Conservation (phyloP, 1,140 invertebrate genomes). For the Drosophila setifemur region DNA sequence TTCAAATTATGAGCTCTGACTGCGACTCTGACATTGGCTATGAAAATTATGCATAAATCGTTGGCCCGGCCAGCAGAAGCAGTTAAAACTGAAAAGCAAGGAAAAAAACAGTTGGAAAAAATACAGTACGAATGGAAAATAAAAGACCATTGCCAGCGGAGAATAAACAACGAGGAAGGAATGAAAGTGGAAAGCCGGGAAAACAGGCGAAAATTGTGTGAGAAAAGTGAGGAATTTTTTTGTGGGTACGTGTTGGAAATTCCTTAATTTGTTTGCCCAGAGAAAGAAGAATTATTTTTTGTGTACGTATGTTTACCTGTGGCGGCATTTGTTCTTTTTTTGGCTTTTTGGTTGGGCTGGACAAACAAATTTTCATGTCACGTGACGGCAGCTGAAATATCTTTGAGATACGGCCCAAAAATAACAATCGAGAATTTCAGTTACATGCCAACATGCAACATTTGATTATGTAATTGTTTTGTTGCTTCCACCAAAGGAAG, state of each 20-base stretch:
- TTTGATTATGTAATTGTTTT: constrained; percentile 61
- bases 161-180: constrained; percentile 9
- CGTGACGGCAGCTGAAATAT: constrained; percentile 62
- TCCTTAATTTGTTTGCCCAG: constrained; percentile 51
- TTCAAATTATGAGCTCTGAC: constrained; percentile 68
- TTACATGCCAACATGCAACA: constrained; percentile 20
- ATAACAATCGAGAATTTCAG: constrained; percentile 23
- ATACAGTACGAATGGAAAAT: background rate
- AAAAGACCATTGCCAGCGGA: background rate
- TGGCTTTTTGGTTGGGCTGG: background rate
- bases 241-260: constrained; percentile 67
- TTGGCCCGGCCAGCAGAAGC: constrained; percentile 14
- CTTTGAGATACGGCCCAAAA: constrained; percentile 7
- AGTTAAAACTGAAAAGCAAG: too few relatives aligned
- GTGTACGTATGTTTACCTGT: constrained; percentile 44
- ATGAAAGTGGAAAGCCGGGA: constrained; percentile 28
- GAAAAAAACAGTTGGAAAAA: background rate
- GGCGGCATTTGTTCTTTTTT: constrained; percentile 40
- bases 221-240: constrained; percentile 52
- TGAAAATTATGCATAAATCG: constrained; percentile 70
- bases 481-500: too few relatives aligned
- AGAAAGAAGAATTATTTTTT: constrained; percentile 24
- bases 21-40: constrained; percentile 43
- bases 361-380: constrained; percentile 55
- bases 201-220: constrained; percentile 4